A percentile compares a stretch with the other conserved stretches of the same genome.
These are phyloP conservation scores for Brenthis ino DNA, from an alignment of 2,888 invertebrate species.

Conservation along the genomic window DNA sequence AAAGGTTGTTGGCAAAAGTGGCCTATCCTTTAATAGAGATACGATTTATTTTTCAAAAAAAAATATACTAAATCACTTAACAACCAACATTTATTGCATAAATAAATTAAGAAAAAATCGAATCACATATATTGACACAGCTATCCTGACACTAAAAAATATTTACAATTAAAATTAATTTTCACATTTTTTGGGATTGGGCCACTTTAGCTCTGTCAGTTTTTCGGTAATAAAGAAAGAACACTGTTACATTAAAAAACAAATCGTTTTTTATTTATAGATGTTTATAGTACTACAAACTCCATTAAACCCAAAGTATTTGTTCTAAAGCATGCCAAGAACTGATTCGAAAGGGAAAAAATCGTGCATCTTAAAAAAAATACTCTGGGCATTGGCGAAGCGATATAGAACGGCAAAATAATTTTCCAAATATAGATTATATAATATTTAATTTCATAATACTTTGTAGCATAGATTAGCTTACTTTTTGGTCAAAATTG, in stretches of 20 bases:
- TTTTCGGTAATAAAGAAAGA: slow-evolving; percentile 1
- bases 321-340: slow-evolving; percentile 20
- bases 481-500: slow-evolving; percentile 41
- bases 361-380: slow-evolving; percentile 22
- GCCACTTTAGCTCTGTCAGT: no score
- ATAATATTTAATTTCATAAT: slow-evolving; percentile 38
- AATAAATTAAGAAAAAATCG: no score
- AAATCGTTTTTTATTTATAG: slow-evolving; percentile 28
- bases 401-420: slow-evolving; percentile 23
- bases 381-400: slow-evolving; percentile 23
- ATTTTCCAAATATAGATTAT: slow-evolving; percentile 37
- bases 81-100: no score
- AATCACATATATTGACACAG: no score
- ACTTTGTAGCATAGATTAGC: slow-evolving; percentile 28
- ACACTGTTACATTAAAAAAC: slow-evolving; percentile 28
- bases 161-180: no score
- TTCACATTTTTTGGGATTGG: no score
- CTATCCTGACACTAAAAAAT: no score
- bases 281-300: slow-evolving; percentile 27
- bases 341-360: neutral
- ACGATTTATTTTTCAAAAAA: no score
- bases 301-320: slow-evolving; percentile 27
- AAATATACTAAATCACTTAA: no score
- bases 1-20: no score
- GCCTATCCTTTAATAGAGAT: no score